Conservation (phyloP, 2,113 vertebrate species). For the cattle (Bos taurus) region ARS-UCD2.0 NC_037329.1:17879001-17879500, state of each 20-base stretch:
- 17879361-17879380: background rate
- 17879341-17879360: background rate
- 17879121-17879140: background rate
- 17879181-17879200: background rate
- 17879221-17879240: background rate
- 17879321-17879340: background rate
- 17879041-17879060: background rate
- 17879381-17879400: background rate
- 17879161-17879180: background rate
- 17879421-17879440: background rate
- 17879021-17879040: background rate
- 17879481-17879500: background rate
- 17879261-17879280: background rate
- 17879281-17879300: background rate
- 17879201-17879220: background rate
- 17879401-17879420: background rate
- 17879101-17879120: background rate
- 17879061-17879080: background rate
- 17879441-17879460: conserved; percentile 1
- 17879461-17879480: background rate
- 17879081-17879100: background rate
- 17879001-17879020: background rate
- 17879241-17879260: background rate
- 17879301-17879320: background rate
- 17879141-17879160: background rate